Percentiles rank a stretch among this genome's conserved stretches.
Conservation (phyloP, 2,888 invertebrate species). For the Cerceris rybyensis region DNA sequence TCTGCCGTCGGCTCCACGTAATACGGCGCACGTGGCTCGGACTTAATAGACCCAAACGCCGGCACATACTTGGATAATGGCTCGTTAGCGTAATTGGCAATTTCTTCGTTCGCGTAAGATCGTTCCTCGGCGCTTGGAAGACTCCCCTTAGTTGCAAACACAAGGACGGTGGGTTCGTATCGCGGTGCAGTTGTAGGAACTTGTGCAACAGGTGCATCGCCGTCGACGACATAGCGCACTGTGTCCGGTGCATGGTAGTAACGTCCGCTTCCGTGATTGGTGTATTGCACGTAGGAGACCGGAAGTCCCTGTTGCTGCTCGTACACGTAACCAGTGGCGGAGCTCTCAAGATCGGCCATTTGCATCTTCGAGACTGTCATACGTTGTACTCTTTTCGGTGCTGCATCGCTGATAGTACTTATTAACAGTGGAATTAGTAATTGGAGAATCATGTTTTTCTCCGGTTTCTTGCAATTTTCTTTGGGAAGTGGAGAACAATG, state of each 20-base stretch:
- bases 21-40: slow-evolving; percentile 41
- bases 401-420: slow-evolving; percentile 11
- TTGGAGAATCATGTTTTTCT: background rate
- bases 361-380: slow-evolving; percentile 83
- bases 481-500: slow-evolving; percentile 4
- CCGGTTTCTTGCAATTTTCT: slow-evolving; percentile 15
- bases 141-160: slow-evolving; percentile 46
- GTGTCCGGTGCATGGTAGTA: slow-evolving; percentile 70
- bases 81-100: slow-evolving; percentile 42
- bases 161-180: slow-evolving; percentile 54
- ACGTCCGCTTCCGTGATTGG: slow-evolving; percentile 72
- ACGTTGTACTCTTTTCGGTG: slow-evolving; percentile 35
- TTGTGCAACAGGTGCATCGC: slow-evolving; percentile 62
- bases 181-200: slow-evolving; percentile 44
- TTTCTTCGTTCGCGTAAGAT: slow-evolving; percentile 38
- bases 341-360: slow-evolving; percentile 85
- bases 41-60: slow-evolving; percentile 33
- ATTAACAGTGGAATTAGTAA: slow-evolving; percentile 6
- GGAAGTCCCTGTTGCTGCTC: slow-evolving; percentile 71
- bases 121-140: slow-evolving; percentile 18
- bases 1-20: slow-evolving; percentile 50
- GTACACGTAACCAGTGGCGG: slow-evolving; percentile 84
- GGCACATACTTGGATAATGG: slow-evolving; percentile 48
- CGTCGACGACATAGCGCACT: slow-evolving; percentile 66
- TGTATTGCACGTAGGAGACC: slow-evolving; percentile 74